Conservation (phyloP, 1,140 invertebrate species). For the Dryas iulia region DNA sequence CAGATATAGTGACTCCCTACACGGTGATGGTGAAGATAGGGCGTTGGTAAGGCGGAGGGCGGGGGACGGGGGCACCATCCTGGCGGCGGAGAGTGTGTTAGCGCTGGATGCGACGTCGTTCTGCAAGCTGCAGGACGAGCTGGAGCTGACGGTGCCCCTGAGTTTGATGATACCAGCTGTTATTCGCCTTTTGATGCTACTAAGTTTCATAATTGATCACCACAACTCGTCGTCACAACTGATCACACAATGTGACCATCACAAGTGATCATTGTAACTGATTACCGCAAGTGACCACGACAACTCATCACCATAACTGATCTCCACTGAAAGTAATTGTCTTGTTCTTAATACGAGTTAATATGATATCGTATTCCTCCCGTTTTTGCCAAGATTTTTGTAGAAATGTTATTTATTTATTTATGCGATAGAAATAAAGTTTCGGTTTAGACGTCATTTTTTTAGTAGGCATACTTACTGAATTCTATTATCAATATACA, state of each 20-base stretch:
- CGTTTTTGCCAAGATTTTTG: neutral
- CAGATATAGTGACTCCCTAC: conserved; percentile 82
- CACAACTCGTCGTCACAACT: too few species aligned
- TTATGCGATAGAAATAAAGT: too few species aligned
- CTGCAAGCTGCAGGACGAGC: conserved; percentile 70
- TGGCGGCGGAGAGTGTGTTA: conserved; percentile 75
- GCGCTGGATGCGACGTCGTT: conserved; percentile 70
- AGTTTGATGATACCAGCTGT: conserved; percentile 92
- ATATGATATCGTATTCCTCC: neutral
- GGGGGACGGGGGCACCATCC: conserved; percentile 59
- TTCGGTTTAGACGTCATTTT: neutral
- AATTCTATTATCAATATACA: too few species aligned
- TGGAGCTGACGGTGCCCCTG: conserved; percentile 88
- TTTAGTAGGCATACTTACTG: too few species aligned
- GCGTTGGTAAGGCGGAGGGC: neutral
- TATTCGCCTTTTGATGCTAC: conserved; percentile 91
- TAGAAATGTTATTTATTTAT: too few species aligned
- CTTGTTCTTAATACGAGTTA: too few species aligned
- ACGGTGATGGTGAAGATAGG: conserved; percentile 77
- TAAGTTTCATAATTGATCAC: conserved; percentile 81
- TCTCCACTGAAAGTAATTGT: too few species aligned
- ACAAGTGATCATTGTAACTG: too few species aligned
- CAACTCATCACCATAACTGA: too few species aligned
- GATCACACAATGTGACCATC: too few species aligned
- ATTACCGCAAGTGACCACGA: too few species aligned